Percentiles rank a stretch among this genome's conserved stretches.
These are phyloP conservation scores for Channallabes apus DNA, from an alignment of 2,797 vertebrate species.

Conservation along the genomic window DNA sequence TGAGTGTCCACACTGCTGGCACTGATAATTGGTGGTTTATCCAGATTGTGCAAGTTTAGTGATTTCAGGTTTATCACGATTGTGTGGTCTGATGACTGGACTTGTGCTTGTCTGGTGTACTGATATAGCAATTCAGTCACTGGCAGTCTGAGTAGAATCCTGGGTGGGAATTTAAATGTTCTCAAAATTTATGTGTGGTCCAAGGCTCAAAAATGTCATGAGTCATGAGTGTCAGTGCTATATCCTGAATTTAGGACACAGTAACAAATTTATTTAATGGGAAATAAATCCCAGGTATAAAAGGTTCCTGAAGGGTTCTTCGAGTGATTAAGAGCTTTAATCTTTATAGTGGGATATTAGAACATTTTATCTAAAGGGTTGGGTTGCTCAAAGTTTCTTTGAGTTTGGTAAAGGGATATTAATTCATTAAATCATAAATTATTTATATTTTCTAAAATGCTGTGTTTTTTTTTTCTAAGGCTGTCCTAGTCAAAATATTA, in stretches of 20 bases:
- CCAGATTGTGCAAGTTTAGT: constrained; percentile 56
- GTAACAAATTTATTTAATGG: background rate
- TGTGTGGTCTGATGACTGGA: constrained; percentile 28
- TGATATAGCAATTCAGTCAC: constrained; percentile 6
- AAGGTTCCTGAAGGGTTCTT: background rate
- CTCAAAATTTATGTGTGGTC: background rate
- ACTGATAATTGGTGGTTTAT: constrained; percentile 35
- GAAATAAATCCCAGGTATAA: background rate
- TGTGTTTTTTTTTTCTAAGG: background rate
- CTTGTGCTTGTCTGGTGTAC: constrained; percentile 28
- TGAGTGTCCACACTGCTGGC: constrained; percentile 48
- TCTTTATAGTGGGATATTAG: background rate
- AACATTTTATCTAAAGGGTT: background rate
- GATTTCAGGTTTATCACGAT: constrained; percentile 41
- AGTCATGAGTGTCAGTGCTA: background rate
- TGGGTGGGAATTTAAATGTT: background rate
- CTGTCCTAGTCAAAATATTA: background rate
- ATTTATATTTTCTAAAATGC: background rate
- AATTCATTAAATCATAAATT: too few species aligned
- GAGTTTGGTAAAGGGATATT: background rate
- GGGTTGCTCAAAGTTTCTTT: background rate
- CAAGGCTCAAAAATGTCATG: background rate
- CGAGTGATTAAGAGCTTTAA: background rate
- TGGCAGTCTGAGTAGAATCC: background rate
- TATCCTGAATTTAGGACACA: background rate